phyloP scores from a whole-genome alignment of 2,797 vertebrate species.

The Acestrorhynchus altus region DNA sequence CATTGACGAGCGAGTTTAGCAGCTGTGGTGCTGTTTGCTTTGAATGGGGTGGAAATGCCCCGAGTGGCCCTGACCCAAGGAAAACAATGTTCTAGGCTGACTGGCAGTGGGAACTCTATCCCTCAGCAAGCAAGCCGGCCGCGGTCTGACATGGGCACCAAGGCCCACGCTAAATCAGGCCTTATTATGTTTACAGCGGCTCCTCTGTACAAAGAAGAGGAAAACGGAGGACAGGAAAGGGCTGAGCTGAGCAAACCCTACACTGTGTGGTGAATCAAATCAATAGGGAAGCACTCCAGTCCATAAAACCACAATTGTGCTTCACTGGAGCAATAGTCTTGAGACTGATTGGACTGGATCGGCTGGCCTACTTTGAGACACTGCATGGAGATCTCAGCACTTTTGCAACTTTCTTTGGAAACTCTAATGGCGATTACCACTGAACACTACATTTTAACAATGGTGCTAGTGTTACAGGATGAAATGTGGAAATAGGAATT shows the following conservation, averaged over 20 bases:
- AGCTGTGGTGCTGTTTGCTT: constrained; percentile 67
- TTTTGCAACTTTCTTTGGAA: constrained; percentile 59
- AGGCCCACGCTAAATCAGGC: constrained; percentile 54
- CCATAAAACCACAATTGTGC: constrained; percentile 62
- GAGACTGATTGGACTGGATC: constrained; percentile 54
- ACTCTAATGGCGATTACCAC: constrained; percentile 53
- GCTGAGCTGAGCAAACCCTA: constrained; percentile 60
- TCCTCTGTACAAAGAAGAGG: constrained; percentile 57
- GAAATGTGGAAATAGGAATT: constrained; percentile 58
- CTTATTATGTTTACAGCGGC: constrained; percentile 65
- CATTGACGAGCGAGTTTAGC: constrained; percentile 65
- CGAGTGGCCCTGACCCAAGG: constrained; percentile 58
- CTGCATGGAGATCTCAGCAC: constrained; percentile 44
- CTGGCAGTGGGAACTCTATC: constrained; percentile 63
- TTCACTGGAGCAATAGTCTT: constrained; percentile 45
- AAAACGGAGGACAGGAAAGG: constrained; percentile 54
- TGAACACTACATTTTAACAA: constrained; percentile 55
- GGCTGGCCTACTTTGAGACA: constrained; percentile 52
- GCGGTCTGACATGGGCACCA: constrained; percentile 56
- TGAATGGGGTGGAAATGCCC: constrained; percentile 63
- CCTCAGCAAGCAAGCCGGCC: constrained; percentile 55
- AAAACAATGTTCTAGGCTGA: constrained; percentile 60
- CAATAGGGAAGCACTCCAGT: constrained; percentile 58
- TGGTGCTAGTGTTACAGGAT: constrained; percentile 57
- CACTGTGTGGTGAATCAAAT: constrained; percentile 58